phyloP scores from a whole-genome alignment of 2,888 invertebrate genomes.

The Sarcophaga variegata region DNA sequence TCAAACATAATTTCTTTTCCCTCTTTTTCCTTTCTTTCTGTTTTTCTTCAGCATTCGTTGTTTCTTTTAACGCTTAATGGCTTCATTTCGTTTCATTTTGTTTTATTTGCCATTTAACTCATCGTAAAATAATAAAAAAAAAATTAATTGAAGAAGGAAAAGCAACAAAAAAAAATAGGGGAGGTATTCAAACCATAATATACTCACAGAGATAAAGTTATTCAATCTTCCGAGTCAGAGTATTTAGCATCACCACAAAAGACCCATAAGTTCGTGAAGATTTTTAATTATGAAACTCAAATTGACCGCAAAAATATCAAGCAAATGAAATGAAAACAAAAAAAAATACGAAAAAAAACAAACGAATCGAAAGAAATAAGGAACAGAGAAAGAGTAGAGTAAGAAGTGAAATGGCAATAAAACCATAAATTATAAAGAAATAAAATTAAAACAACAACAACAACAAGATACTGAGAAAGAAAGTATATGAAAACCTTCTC shows the following conservation, averaged over 20 bases:
- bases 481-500: too few species aligned
- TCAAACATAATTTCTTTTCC: not conserved
- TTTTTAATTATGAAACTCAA: slow-evolving; percentile 68
- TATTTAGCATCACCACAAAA: slow-evolving; percentile 58
- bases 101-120: slow-evolving; percentile 20
- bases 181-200: not conserved
- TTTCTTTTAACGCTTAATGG: slow-evolving; percentile 20
- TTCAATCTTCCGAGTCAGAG: slow-evolving; percentile 50
- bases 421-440: slow-evolving; percentile 49
- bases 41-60: not conserved
- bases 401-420: slow-evolving; percentile 16
- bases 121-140: slow-evolving; percentile 7
- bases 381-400: not conserved
- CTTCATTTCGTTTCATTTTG: not conserved
- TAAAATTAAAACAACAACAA: slow-evolving; percentile 25
- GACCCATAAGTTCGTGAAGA: slow-evolving; percentile 56
- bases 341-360: not conserved
- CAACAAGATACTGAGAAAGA: not conserved
- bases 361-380: not conserved
- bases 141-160: not conserved
- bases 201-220: slow-evolving; percentile 54
- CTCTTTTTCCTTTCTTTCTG: not conserved
- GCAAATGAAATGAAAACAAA: not conserved
- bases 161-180: not conserved
- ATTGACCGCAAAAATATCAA: slow-evolving; percentile 63